A percentile compares a stretch with the other conserved stretches of the same genome.
Conservation (phyloP, 1,140 invertebrate genomes). For the Anoplophora glabripennis region DNA sequence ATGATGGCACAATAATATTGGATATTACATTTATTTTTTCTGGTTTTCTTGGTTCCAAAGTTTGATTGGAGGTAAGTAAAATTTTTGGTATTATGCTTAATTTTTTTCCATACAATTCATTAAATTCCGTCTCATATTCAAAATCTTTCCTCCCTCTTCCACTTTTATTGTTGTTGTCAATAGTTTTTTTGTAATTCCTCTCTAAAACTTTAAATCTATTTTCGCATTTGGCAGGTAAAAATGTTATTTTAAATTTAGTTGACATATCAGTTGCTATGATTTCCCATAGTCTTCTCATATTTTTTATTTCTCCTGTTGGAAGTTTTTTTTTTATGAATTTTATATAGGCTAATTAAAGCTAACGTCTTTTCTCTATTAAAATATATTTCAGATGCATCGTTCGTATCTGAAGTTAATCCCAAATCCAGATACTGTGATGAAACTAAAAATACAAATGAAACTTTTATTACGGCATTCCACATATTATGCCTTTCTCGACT, state of each 20-base stretch:
- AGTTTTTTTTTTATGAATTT: not conserved
- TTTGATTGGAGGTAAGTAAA: not conserved
- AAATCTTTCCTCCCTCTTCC: not conserved
- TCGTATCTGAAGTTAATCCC: too few species aligned
- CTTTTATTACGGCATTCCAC: too few species aligned
- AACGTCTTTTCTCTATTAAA: not conserved
- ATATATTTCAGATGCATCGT: too few species aligned
- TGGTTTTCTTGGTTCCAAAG: too few species aligned
- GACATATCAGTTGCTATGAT: not conserved
- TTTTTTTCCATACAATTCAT: not conserved
- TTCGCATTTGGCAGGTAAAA: not conserved
- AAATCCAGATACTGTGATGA: too few species aligned
- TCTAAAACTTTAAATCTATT: slow-evolving; percentile 2
- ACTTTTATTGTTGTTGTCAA: not conserved
- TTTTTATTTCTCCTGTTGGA: not conserved
- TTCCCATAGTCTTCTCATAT: not conserved
- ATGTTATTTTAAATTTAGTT: not conserved
- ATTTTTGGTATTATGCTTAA: not conserved
- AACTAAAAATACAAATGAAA: too few species aligned
- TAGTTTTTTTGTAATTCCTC: not conserved
- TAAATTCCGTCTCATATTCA: not conserved
- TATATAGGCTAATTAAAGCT: not conserved
- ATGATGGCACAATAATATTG: not conserved
- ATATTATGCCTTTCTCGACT: too few species aligned
- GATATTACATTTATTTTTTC: too few species aligned